Conservation (phyloP, 2,888 invertebrate species). For the Melinopterus prodromus region DNA sequence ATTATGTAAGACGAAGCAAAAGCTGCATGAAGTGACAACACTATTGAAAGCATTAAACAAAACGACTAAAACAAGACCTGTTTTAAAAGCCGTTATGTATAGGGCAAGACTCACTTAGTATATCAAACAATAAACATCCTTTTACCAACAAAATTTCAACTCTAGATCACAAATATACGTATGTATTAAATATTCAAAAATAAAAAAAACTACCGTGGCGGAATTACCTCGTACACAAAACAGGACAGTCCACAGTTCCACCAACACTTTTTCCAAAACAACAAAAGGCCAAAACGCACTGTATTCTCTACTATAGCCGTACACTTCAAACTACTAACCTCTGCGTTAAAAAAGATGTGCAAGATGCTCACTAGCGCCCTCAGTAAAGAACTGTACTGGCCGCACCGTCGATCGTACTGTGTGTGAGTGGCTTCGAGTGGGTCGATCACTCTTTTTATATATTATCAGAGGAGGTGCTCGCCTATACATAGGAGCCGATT, state of each 20-base stretch:
- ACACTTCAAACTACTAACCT: background rate
- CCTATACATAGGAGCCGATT: slow-evolving; percentile 53
- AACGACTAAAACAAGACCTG: no score
- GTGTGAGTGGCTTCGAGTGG: slow-evolving; percentile 30
- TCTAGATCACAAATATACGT: no score
- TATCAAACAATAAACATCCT: background rate
- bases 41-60: no score
- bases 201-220: background rate
- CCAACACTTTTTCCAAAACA: background rate
- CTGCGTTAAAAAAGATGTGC: slow-evolving; percentile 6
- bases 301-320: no score
- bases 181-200: background rate
- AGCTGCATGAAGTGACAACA: no score
- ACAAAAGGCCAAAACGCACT: background rate
- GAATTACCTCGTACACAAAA: background rate
- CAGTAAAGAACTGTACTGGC: background rate
- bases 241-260: background rate
- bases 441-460: slow-evolving; percentile 48
- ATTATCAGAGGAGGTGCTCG: slow-evolving; percentile 48
- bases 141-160: background rate
- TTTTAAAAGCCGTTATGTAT: no score
- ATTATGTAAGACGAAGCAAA: no score
- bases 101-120: no score
- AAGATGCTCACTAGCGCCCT: background rate
- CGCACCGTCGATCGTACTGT: slow-evolving; percentile 10